These are phyloP conservation scores for Callimorpha dominula DNA, from an alignment of 2,888 invertebrate species.

Conservation along the genomic window DNA sequence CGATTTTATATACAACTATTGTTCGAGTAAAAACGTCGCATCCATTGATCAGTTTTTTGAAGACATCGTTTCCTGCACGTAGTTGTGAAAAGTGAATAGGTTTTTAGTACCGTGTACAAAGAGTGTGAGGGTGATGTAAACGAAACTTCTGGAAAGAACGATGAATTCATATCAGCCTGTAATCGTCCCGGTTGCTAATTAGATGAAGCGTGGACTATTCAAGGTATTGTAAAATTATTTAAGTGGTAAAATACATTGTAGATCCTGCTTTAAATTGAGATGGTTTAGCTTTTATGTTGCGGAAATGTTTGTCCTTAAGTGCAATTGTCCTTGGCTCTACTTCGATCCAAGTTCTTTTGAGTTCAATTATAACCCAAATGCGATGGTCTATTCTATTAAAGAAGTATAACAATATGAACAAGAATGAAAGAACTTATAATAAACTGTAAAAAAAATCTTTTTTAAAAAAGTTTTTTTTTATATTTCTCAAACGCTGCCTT, in stretches of 20 bases:
- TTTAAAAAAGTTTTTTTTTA: too few relatives aligned
- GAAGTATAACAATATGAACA: too few relatives aligned
- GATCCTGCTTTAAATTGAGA: too few relatives aligned
- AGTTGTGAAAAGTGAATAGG: neutral
- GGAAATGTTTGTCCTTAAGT: too few relatives aligned
- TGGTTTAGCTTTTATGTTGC: too few relatives aligned
- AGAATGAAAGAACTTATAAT: neutral
- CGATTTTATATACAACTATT: neutral
- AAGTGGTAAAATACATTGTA: too few relatives aligned
- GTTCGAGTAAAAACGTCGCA: neutral
- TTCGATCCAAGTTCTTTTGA: too few relatives aligned
- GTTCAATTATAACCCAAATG: too few relatives aligned
- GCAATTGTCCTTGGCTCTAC: too few relatives aligned
- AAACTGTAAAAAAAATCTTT: neutral
- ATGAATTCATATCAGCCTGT: neutral
- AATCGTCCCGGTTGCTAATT: neutral
- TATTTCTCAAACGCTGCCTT: too few relatives aligned
- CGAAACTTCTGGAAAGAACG: too few relatives aligned
- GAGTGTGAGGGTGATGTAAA: neutral
- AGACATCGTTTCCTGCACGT: neutral
- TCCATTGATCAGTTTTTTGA: neutral
- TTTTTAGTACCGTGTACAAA: neutral
- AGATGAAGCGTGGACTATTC: neutral
- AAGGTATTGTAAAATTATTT: neutral
- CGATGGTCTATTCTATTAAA: too few relatives aligned